These are phyloP conservation scores for Pantelozetes paolii DNA, from an alignment of 2,888 invertebrate genomes.

Conservation along the genomic window DNA sequence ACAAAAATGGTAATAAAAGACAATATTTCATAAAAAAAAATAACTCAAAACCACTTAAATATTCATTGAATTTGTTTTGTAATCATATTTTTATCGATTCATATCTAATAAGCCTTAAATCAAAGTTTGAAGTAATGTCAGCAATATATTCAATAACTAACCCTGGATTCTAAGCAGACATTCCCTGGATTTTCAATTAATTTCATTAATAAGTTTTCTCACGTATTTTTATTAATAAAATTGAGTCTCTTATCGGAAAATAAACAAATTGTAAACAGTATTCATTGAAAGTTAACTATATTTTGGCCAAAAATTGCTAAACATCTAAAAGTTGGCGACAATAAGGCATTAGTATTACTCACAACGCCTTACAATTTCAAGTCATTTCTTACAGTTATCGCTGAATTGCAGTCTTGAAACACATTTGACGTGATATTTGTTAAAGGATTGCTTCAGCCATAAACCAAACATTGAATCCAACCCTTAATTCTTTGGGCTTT, in stretches of 20 bases:
- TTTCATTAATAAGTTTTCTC: neutral
- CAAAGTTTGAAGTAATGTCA: too few relatives aligned
- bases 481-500: neutral
- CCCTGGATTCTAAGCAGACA: too few relatives aligned
- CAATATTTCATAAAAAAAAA: too few relatives aligned
- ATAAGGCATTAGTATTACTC: constrained; percentile 32
- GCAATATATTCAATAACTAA: too few relatives aligned
- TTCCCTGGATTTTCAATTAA: constrained; percentile 4
- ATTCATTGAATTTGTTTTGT: too few relatives aligned
- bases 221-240: constrained; percentile 6
- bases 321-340: constrained; percentile 10
- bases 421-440: constrained; percentile 34
- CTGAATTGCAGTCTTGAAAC: constrained; percentile 34
- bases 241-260: neutral
- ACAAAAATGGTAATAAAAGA: too few relatives aligned
- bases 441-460: constrained; percentile 11
- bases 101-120: too few relatives aligned
- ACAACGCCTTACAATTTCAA: constrained; percentile 25
- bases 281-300: neutral
- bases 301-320: neutral
- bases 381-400: constrained; percentile 24
- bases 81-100: too few relatives aligned
- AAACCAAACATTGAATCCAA: constrained; percentile 21
- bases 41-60: too few relatives aligned
- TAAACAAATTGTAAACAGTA: constrained; percentile 4